phyloP scores from a whole-genome alignment of 2,797 vertebrate genomes.

The Labroides dimidiatus region DNA sequence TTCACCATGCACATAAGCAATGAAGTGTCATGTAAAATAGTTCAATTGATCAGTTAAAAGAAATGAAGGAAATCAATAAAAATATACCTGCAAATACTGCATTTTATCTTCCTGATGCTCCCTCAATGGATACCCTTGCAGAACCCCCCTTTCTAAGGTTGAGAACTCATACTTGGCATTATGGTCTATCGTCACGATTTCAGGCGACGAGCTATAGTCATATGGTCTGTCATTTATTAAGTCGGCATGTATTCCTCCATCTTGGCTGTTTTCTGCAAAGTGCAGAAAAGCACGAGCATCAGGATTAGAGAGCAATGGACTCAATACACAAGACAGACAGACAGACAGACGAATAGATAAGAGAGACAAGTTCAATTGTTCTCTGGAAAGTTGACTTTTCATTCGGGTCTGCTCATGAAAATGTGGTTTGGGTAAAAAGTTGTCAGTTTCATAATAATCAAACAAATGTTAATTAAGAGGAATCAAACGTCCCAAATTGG shows the following conservation, averaged over 20 bases:
- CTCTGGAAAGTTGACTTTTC: slow-evolving; percentile 65
- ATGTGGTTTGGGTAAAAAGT: slow-evolving; percentile 48
- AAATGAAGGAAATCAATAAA: slow-evolving; percentile 85
- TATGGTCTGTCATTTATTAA: slow-evolving; percentile 90
- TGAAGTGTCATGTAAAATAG: slow-evolving; percentile 67
- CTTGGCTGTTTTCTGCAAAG: slow-evolving; percentile 91
- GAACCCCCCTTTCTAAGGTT: slow-evolving; percentile 90
- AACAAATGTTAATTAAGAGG: slow-evolving; percentile 31
- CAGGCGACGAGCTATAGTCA: slow-evolving; percentile 88
- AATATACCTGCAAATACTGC: slow-evolving; percentile 97
- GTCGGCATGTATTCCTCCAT: slow-evolving; percentile 88
- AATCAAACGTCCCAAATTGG: slow-evolving; percentile 15
- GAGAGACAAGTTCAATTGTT: slow-evolving; percentile 82
- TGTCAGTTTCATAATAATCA: slow-evolving; percentile 18
- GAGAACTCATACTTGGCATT: slow-evolving; percentile 92
- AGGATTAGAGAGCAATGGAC: slow-evolving; percentile 86
- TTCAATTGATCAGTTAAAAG: slow-evolving; percentile 77
- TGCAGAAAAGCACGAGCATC: slow-evolving; percentile 86
- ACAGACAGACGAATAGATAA: slow-evolving; percentile 85
- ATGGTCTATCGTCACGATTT: slow-evolving; percentile 90
- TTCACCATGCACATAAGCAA: slow-evolving; percentile 81
- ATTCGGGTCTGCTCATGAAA: slow-evolving; percentile 48
- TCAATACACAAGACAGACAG: slow-evolving; percentile 85
- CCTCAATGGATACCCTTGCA: slow-evolving; percentile 88
- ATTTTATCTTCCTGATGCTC: slow-evolving; percentile 93